Conservation (phyloP, 2,113 vertebrate species). For the Condylura cristata region DNA sequence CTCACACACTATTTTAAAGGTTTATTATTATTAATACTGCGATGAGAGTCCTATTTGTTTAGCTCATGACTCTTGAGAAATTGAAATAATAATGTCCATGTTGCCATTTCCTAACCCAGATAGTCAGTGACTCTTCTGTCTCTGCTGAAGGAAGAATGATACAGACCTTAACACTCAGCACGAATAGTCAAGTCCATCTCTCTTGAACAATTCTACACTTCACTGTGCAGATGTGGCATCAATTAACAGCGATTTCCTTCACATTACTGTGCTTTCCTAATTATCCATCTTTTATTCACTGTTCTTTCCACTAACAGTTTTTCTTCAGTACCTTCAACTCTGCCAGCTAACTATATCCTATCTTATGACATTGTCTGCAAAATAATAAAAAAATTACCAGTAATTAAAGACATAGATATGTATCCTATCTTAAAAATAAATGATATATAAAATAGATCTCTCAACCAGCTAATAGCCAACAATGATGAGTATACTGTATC, state of each 20-base stretch:
- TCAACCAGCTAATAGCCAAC: constrained; percentile 52
- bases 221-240: background rate
- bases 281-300: background rate
- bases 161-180: background rate
- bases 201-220: background rate
- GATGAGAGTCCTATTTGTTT: background rate
- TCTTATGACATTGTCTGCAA: constrained; percentile 4
- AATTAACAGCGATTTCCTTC: background rate
- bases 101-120: background rate
- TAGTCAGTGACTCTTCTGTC: background rate
- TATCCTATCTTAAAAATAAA: constrained; percentile 41
- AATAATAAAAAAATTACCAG: constrained; percentile 6
- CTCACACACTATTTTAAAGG: background rate
- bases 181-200: background rate
- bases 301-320: background rate
- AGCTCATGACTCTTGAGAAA: background rate
- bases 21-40: background rate
- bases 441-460: constrained; percentile 4
- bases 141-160: background rate
- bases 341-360: background rate
- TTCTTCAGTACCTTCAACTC: background rate
- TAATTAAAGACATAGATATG: background rate
- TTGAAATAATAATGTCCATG: background rate
- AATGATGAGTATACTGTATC: constrained; percentile 15
- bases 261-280: background rate